Evolutionary conservation across 2,888 invertebrate species (phyloP), one percentile per base, ranked within the genome.

Genomic region (Bugulina stolonifera): DNA sequence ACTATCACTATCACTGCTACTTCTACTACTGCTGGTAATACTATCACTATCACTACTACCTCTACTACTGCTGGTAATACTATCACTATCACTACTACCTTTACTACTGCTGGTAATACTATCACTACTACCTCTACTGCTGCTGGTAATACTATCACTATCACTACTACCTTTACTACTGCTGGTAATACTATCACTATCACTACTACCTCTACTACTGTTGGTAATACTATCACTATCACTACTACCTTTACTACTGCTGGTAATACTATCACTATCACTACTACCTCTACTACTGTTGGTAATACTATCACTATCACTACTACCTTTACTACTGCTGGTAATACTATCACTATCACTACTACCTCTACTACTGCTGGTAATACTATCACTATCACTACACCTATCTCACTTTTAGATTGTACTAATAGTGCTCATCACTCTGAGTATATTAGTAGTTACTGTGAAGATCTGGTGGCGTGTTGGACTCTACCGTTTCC

Each of bases 381-480:
- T 43, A 43, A 5, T 43, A 43, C 43, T 43, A 43, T 5, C 18
- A 43, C 43, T 43, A 43, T 5, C 18, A 43, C 43, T 43, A 43
- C 43, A 43, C 5, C 43, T 43, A 43, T 18, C 18, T 10, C 43
- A 18, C 43, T 43, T 5, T 18, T 43, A 43, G 70, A 54, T 43
- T 23, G 43, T 70, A 25, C 10, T 29, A n/a, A 35, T 35, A 18
- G 25, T 25, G n/a, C 22, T 5, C 32, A 22, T 32, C 5, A 10
- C 27, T 5, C 32, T 69, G 32, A n/a, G n/a, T n/a, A n/a, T n/a
- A n/a, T n/a, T n/a, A n/a, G 23, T n/a, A n/a, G 3, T n/a, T n/a
- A 70, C 70, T 5, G 32, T 70, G 35, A 43, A 29, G 5, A n/a
- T 54, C 10, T 70, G 70, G 70, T 14, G 52, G 23, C 2, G 52